These are phyloP conservation scores for Aphis gossypii DNA, from an alignment of 1,140 invertebrate genomes.

Conservation along the genomic window DNA sequence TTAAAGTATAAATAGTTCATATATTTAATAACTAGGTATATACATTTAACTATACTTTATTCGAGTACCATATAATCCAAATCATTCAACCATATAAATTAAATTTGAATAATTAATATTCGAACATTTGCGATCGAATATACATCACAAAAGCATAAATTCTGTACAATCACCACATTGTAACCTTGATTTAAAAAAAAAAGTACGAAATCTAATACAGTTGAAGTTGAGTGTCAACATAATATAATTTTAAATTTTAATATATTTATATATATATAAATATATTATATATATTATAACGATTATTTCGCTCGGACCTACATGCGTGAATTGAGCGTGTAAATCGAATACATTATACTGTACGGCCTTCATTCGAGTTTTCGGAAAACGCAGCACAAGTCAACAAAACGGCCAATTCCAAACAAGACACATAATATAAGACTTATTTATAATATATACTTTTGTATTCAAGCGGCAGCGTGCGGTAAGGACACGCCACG, in stretches of 20 bases:
- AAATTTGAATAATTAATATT: not conserved
- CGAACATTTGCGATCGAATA: not conserved
- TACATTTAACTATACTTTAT: not conserved
- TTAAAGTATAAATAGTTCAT: not conserved
- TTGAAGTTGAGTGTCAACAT: not conserved
- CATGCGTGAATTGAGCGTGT: too few relatives aligned
- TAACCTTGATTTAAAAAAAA: not conserved
- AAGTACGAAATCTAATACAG: not conserved
- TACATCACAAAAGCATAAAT: not conserved
- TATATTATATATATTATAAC: not conserved
- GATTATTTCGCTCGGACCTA: not conserved
- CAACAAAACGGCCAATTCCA: not conserved
- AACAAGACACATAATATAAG: not conserved
- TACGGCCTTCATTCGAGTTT: not conserved
- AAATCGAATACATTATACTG: not conserved
- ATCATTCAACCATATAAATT: not conserved
- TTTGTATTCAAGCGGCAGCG: not conserved
- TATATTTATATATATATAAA: not conserved
- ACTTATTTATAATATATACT: not conserved
- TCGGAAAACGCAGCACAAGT: not conserved
- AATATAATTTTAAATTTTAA: not conserved
- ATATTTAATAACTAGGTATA: not conserved
- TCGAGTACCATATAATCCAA: slow-evolving; percentile 5
- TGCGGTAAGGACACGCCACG: not conserved
- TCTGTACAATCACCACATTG: not conserved